phyloP scores from a whole-genome alignment of 2,888 invertebrate species.

The Oscheius onirici region DNA sequence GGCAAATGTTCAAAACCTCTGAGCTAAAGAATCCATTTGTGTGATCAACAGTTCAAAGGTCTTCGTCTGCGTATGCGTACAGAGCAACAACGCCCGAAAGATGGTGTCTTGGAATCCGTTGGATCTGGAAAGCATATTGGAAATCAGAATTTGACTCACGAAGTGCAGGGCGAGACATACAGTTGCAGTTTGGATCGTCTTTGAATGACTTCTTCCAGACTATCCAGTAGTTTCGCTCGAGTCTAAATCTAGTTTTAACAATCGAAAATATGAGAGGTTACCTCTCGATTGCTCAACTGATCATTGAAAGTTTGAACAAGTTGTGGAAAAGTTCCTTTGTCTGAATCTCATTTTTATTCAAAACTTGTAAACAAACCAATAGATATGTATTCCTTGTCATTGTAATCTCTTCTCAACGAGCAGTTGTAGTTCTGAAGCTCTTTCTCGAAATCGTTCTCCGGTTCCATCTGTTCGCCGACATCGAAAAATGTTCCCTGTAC shows the following conservation, averaged over 20 bases:
- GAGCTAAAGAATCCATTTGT: constrained; percentile 20
- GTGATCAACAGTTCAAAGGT: constrained; percentile 20
- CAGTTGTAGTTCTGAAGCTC: neutral
- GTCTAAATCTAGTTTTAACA: too few species aligned
- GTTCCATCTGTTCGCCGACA: neutral
- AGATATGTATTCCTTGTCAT: neutral
- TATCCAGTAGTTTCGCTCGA: neutral
- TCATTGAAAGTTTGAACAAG: constrained; percentile 1
- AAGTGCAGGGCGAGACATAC: constrained; percentile 13
- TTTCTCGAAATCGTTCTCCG: constrained; percentile 19
- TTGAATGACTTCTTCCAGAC: neutral
- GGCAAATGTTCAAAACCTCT: neutral
- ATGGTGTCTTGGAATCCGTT: constrained; percentile 28
- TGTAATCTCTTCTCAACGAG: neutral
- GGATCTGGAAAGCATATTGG: neutral
- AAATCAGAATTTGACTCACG: constrained; percentile 8
- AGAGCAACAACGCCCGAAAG: constrained; percentile 20
- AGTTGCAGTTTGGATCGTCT: neutral
- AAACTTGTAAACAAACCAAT: constrained; percentile 16
- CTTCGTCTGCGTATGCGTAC: constrained; percentile 18
- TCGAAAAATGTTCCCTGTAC: neutral
- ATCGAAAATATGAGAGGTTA: neutral
- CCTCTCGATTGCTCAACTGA: neutral
- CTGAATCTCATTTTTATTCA: neutral
- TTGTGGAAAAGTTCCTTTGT: neutral